Conservation (phyloP, 2,888 invertebrate genomes). For the Dorcus hopei region DNA sequence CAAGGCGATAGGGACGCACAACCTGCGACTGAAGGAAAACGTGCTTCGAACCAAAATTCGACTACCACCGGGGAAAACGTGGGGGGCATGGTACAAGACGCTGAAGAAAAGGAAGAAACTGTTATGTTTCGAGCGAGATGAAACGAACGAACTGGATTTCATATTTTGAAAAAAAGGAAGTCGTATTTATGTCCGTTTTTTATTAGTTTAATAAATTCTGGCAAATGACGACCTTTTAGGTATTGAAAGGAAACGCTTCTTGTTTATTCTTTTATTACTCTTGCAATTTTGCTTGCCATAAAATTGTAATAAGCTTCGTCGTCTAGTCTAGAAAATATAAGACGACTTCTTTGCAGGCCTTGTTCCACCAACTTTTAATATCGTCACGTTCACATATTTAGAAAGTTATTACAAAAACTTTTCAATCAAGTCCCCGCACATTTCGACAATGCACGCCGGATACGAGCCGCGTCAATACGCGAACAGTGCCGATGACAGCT, state of each 20-base stretch:
- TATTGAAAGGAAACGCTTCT: background rate
- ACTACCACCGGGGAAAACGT: conserved; percentile 29
- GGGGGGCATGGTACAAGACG: conserved; percentile 28
- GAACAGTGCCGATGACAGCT: conserved; percentile 36
- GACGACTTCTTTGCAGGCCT: no score
- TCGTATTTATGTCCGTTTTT: no score
- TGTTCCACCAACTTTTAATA: background rate
- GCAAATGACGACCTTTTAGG: background rate
- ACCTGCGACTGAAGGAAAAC: conserved; percentile 36
- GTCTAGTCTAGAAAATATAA: no score
- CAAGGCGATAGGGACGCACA: conserved; percentile 33
- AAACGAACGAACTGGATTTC: background rate
- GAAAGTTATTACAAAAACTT: conserved; percentile 30
- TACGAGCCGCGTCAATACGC: conserved; percentile 34
- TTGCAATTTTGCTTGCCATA: no score
- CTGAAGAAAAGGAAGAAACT: conserved; percentile 34
- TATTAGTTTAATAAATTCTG: background rate
- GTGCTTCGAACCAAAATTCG: conserved; percentile 33
- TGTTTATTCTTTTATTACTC: no score
- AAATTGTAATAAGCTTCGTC: no score
- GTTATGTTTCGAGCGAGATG: conserved; percentile 13
- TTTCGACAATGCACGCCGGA: conserved; percentile 33
- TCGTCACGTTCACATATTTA: conserved; percentile 13
- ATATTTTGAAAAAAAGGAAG: conserved; percentile 1
- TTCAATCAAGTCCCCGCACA: conserved; percentile 35